Percentiles rank a stretch among this genome's conserved stretches.
Evolutionary conservation across 2,797 vertebrate species (phyloP).

Genomic region (Helostoma temminkii): DNA sequence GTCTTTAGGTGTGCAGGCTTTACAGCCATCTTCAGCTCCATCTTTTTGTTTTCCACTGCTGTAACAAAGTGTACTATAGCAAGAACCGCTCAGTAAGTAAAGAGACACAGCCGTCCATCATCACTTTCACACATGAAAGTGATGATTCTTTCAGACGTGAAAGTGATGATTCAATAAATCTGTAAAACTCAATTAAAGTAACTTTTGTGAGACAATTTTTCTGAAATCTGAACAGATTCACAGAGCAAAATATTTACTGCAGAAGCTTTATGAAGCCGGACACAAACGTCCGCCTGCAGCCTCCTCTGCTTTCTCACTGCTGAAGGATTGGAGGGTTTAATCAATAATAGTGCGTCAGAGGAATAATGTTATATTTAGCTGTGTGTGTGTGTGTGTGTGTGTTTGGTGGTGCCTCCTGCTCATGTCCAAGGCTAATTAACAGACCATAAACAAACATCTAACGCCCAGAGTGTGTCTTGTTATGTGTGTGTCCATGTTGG

Average conservation of each 20-base stretch:
- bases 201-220: neutral
- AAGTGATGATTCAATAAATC: no score
- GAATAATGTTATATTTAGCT: constrained; percentile 53
- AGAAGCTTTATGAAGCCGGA: constrained; percentile 21
- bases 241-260: neutral
- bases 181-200: neutral
- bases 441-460: constrained; percentile 67
- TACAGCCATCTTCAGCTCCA: no score
- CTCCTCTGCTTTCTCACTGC: constrained; percentile 17
- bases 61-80: no score
- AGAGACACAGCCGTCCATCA: no score
- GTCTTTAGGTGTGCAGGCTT: no score
- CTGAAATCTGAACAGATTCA: neutral
- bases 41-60: no score
- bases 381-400: constrained; percentile 23
- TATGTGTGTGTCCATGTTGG: neutral
- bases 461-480: constrained; percentile 35
- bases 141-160: no score
- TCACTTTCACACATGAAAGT: no score
- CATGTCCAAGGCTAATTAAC: constrained; percentile 64
- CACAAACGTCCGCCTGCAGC: constrained; percentile 17
- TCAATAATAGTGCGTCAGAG: constrained; percentile 57
- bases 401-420: constrained; percentile 40
- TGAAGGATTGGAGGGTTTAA: constrained; percentile 48
- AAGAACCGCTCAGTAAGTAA: no score